Percentiles rank a stretch among this genome's conserved stretches.
phyloP scores from a whole-genome alignment of 2,113 vertebrate genomes.

The Scomber scombrus region DNA sequence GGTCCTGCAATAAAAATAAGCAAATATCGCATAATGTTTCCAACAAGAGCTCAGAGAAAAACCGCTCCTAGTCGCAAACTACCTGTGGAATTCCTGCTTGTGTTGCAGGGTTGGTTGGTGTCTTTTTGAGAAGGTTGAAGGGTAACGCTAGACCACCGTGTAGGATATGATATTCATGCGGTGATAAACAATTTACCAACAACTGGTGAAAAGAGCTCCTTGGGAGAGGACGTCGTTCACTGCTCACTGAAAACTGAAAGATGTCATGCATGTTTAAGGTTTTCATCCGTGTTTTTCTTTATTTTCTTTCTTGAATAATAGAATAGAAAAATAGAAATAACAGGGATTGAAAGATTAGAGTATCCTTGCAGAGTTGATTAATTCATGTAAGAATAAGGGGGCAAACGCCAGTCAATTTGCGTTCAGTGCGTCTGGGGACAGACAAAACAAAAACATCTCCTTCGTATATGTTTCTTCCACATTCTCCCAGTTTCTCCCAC shows the following conservation, averaged over 20 bases:
- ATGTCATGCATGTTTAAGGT: neutral
- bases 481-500: neutral
- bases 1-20: neutral
- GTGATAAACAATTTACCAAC: conserved; percentile 5
- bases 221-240: neutral
- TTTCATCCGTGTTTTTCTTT: neutral
- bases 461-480: neutral
- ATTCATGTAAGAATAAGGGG: neutral
- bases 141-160: neutral
- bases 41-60: neutral
- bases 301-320: too few relatives aligned
- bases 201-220: neutral
- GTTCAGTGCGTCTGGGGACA: conserved; percentile 2
- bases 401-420: conserved; percentile 11
- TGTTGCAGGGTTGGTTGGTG: neutral
- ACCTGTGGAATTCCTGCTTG: conserved; percentile 60
- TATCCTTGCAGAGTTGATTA: neutral
- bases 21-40: neutral
- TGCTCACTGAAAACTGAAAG: neutral
- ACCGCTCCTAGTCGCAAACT: conserved; percentile 4
- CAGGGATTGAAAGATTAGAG: neutral
- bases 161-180: neutral
- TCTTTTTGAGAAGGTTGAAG: neutral
- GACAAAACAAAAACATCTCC: neutral
- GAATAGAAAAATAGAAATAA: neutral